Evolutionary conservation across 2,797 vertebrate species (phyloP).

Genomic region (Decapterus maruadsi): DNA sequence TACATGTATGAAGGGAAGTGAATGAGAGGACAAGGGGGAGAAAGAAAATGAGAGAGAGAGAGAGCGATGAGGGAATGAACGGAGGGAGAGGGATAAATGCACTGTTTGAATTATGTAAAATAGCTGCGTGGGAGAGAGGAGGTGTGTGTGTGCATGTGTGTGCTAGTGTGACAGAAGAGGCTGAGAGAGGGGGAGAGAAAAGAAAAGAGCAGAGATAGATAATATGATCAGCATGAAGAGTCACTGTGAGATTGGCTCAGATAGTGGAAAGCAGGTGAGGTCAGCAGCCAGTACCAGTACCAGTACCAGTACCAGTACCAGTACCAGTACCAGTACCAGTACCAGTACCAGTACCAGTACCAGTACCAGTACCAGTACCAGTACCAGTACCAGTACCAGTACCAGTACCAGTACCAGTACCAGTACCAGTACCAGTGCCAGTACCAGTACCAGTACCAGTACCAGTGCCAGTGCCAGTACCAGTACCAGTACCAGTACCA

Average conservation of each 20-base stretch:
- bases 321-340: too few relatives aligned
- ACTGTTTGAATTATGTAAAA: slow-evolving; percentile 86
- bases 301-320: too few relatives aligned
- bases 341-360: too few relatives aligned
- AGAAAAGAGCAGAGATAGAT: slow-evolving; percentile 43
- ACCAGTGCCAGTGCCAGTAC: too few relatives aligned
- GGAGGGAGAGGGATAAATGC: slow-evolving; percentile 79
- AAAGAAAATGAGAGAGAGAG: slow-evolving; percentile 42
- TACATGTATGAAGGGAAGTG: slow-evolving; percentile 28
- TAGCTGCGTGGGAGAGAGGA: slow-evolving; percentile 78
- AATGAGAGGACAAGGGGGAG: slow-evolving; percentile 38
- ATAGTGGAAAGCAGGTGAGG: neutral
- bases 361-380: too few relatives aligned
- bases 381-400: too few relatives aligned
- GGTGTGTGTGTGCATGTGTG: slow-evolving; percentile 56
- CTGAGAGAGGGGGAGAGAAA: slow-evolving; percentile 26
- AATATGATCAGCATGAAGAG: slow-evolving; percentile 25
- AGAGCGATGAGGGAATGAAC: slow-evolving; percentile 55
- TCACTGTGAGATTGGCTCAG: slow-evolving; percentile 18
- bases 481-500: too few relatives aligned
- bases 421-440: too few relatives aligned
- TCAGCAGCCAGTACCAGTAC: too few relatives aligned
- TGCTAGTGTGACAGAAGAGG: slow-evolving; percentile 24
- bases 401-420: too few relatives aligned
- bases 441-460: too few relatives aligned